Evolutionary conservation across 2,888 invertebrate species (phyloP).

Genomic region (Cerceris ruficornis): DNA sequence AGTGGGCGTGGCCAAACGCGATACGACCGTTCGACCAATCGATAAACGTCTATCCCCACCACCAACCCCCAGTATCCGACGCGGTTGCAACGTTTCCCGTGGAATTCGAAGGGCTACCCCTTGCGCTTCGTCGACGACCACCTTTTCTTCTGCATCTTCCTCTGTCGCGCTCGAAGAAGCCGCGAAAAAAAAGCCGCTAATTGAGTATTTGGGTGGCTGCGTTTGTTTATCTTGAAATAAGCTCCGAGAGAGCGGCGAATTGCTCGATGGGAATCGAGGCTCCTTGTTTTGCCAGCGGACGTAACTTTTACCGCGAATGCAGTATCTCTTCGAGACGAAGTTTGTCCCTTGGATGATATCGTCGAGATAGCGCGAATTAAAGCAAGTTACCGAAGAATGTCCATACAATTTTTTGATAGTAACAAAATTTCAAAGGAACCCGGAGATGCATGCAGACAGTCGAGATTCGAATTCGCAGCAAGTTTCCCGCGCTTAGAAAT

Average conservation of each 20-base stretch:
- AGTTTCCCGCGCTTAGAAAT: no score
- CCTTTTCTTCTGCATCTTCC: conserved; percentile 9
- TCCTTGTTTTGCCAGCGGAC: no score
- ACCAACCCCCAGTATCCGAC: not conserved
- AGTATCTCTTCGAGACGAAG: no score
- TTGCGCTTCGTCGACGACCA: conserved; percentile 4
- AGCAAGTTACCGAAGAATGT: no score
- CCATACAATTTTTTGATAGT: no score
- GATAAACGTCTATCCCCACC: conserved; percentile 75
- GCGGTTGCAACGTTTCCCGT: conserved; percentile 35
- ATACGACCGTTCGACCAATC: conserved; percentile 73
- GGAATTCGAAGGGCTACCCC: conserved; percentile 50
- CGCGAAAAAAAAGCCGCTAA: conserved; percentile 27
- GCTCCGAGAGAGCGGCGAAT: not conserved
- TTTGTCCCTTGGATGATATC: no score
- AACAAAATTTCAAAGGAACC: no score
- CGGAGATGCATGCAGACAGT: no score
- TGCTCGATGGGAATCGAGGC: not conserved
- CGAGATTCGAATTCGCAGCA: no score
- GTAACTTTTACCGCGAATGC: no score
- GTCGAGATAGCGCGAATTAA: no score
- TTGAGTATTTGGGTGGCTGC: conserved; percentile 39
- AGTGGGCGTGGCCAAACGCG: conserved; percentile 60
- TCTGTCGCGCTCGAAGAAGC: not conserved
- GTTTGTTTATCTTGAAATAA: conserved; percentile 49